Percentiles rank a stretch among this genome's conserved stretches.
phyloP scores from a whole-genome alignment of 2,113 vertebrate species.

The Acrocephalus arundinaceus region DNA sequence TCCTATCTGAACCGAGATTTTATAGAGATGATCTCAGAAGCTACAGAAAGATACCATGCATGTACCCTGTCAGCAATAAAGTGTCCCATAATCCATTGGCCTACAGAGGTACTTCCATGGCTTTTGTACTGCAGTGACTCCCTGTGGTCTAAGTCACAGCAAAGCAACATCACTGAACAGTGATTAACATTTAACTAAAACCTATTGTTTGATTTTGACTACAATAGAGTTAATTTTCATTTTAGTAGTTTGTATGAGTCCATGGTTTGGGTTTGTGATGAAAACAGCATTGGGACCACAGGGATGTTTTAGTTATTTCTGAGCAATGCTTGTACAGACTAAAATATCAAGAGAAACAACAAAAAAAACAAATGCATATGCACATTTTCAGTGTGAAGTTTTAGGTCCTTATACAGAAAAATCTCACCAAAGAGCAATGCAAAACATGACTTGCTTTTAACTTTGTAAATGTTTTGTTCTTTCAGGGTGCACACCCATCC shows the following conservation, averaged over 20 bases:
- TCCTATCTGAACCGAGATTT: background rate
- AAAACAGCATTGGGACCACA: background rate
- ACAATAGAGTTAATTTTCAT: background rate
- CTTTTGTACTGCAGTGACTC: background rate
- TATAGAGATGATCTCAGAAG: background rate
- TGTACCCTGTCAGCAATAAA: background rate
- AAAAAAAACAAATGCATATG: background rate
- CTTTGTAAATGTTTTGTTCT: background rate
- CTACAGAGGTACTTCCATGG: background rate
- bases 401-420: background rate
- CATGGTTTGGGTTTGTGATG: background rate
- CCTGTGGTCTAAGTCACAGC: background rate
- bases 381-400: background rate
- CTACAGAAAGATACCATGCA: background rate
- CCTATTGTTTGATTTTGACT: background rate
- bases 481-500: background rate
- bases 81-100: background rate
- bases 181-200: background rate
- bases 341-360: background rate
- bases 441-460: background rate
- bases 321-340: background rate
- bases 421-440: background rate
- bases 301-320: background rate
- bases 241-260: fast-evolving
- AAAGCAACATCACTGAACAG: background rate